Conservation (phyloP, 2,888 invertebrate species). For the Andrena bicolor region DNA sequence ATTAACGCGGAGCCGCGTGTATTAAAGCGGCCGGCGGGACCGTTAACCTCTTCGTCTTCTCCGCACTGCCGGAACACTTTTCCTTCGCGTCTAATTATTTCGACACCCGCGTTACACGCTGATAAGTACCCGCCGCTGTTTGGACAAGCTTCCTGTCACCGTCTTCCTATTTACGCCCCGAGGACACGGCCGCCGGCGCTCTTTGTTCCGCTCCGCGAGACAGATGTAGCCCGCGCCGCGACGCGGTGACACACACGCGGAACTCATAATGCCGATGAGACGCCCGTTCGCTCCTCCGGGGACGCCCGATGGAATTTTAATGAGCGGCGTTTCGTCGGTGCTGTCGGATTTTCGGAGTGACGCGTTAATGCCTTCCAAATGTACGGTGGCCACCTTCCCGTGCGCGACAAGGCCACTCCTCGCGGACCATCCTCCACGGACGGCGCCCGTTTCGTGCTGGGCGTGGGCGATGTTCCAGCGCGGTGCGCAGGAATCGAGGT, state of each 20-base stretch:
- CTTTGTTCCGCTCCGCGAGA: conserved; percentile 50
- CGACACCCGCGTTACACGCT: conserved; percentile 31
- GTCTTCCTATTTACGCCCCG: conserved; percentile 37
- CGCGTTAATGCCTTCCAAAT: conserved; percentile 80
- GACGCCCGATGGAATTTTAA: conserved; percentile 81
- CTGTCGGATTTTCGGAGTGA: conserved; percentile 76
- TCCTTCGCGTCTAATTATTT: conserved; percentile 57
- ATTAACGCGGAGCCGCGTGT: conserved; percentile 38
- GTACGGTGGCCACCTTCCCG: conserved; percentile 66
- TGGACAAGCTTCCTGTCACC: conserved; percentile 57
- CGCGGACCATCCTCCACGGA: conserved; percentile 2
- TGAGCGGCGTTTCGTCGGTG: conserved; percentile 79
- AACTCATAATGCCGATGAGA: conserved; percentile 72
- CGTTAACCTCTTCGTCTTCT: conserved; percentile 17
- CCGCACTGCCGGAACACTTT: not conserved
- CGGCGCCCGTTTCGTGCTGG: not conserved
- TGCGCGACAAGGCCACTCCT: conserved; percentile 25
- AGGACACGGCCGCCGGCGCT: conserved; percentile 34
- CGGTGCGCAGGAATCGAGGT: not conserved
- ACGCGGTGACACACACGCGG: conserved; percentile 71
- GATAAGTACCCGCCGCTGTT: conserved; percentile 58
- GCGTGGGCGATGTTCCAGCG: not conserved
- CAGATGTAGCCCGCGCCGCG: conserved; percentile 65
- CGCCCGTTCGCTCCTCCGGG: conserved; percentile 26
- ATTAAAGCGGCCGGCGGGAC: conserved; percentile 30